Base-by-base conservation (phyloP, 1,140 invertebrate species). In the Geopemphigus sp. region DNA sequence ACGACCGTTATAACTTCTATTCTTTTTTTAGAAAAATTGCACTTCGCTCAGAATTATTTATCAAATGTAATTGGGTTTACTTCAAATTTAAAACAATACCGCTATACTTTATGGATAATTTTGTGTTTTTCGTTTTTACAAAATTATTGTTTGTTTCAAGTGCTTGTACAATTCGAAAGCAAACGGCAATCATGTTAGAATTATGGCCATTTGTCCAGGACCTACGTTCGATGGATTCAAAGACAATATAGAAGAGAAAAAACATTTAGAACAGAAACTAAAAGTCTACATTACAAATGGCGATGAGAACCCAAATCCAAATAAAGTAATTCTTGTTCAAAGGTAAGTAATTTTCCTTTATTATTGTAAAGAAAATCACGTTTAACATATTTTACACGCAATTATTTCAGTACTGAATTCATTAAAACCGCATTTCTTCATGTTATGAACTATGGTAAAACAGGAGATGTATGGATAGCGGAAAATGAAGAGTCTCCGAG, bases 401-500 rank as follows among this genome's bases (percentile, higher is more conserved):
- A 15, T 72, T 22, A 45, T 76, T 59, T 59, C 72, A 76, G 72
- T 8, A 45, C 54, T 24, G 29, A 57, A 17, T 76, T 59, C 11
- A 17, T 45, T 24, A 32, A 76, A 45, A 1, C 19, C 32, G 54
- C 72, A 57, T 50, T 76, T 3, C n/a, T 59, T 22, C 54, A 76
- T 29, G 54, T 59, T 76, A 45, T 76, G 29, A 45, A 56, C 22
- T 22, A 76, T 0, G 72, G 72, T 0, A 45, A 45, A 24, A 39
- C 32, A 1, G 72, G 72, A 57, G 54, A 76, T 0, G n/a, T 76
- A 5, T 76, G 72, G 72, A 59, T 76, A 45, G 6, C 72, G 2
- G 72, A 76, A 76, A 76, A 76, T 10, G 17, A 76, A 59, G n/a
- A 76, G 14, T 24, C 22, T 17, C 54, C 72, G 15, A 57, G 72